phyloP scores from a whole-genome alignment of 2,113 vertebrate species.

The Corynorhinus townsendii region DNA sequence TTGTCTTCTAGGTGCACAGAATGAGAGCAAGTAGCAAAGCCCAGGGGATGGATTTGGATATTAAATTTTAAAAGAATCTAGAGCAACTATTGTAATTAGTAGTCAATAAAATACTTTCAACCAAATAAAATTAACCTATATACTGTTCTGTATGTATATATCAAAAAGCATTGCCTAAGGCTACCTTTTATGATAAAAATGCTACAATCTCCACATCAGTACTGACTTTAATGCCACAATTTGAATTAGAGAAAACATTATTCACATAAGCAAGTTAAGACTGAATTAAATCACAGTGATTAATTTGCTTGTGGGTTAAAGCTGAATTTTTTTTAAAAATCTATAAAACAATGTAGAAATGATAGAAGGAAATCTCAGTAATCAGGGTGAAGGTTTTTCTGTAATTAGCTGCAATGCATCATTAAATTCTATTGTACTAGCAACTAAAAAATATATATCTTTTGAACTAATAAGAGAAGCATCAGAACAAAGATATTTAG shows the following conservation, averaged over 20 bases:
- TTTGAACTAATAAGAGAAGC: conserved; percentile 62
- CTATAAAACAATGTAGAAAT: conserved; percentile 74
- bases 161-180: background rate
- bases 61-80: conserved; percentile 25
- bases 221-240: conserved; percentile 57
- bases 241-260: conserved; percentile 65
- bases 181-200: background rate
- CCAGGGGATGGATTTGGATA: background rate
- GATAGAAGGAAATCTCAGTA: conserved; percentile 72
- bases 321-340: conserved; percentile 69
- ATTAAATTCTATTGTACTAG: conserved; percentile 72
- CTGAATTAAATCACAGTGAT: conserved; percentile 53
- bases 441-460: conserved; percentile 42
- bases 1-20: background rate
- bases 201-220: background rate
- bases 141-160: background rate
- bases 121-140: conserved; percentile 33
- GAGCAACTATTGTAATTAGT: background rate
- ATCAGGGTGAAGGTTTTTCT: conserved; percentile 67
- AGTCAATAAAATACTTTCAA: conserved; percentile 38
- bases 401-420: conserved; percentile 73
- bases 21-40: conserved; percentile 8
- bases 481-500: conserved; percentile 45
- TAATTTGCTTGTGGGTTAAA: conserved; percentile 59
- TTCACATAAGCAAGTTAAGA: conserved; percentile 54